Conservation (phyloP, 2,113 vertebrate genomes). For the Dipodomys merriami region DNA sequence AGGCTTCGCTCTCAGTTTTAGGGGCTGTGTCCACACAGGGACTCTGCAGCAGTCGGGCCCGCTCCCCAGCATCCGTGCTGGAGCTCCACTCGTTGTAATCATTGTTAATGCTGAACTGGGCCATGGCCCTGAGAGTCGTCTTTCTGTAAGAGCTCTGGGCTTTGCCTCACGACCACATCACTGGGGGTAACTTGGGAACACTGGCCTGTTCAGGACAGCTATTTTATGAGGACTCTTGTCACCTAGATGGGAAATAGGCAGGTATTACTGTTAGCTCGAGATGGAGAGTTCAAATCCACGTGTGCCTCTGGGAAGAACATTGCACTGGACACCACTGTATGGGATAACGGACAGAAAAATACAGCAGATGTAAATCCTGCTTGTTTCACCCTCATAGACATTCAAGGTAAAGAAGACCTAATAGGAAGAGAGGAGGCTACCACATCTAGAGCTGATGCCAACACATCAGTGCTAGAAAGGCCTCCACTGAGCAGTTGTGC, state of each 20-base stretch:
- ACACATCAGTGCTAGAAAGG: not conserved
- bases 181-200: not conserved
- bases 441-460: too few relatives aligned
- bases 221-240: not conserved
- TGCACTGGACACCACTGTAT: not conserved
- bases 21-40: conserved; percentile 89
- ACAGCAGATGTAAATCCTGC: not conserved
- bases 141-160: not conserved
- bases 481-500: not conserved
- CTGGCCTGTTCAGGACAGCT: not conserved
- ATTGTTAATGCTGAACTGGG: conserved; percentile 88
- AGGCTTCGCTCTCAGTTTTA: conserved; percentile 72
- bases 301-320: not conserved
- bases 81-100: conserved; percentile 90
- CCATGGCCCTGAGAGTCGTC: conserved; percentile 73
- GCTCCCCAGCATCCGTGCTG: conserved; percentile 90
- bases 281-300: not conserved
- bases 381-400: not conserved
- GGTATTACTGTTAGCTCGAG: not conserved
- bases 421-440: not conserved
- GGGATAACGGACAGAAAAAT: conserved; percentile 5
- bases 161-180: conserved; percentile 23
- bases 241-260: conserved; percentile 57
- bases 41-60: conserved; percentile 94
- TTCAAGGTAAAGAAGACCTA: not conserved